These are phyloP conservation scores for Poeciliopsis gracilis DNA, from an alignment of 2,797 vertebrate species.

Conservation along the genomic window DNA sequence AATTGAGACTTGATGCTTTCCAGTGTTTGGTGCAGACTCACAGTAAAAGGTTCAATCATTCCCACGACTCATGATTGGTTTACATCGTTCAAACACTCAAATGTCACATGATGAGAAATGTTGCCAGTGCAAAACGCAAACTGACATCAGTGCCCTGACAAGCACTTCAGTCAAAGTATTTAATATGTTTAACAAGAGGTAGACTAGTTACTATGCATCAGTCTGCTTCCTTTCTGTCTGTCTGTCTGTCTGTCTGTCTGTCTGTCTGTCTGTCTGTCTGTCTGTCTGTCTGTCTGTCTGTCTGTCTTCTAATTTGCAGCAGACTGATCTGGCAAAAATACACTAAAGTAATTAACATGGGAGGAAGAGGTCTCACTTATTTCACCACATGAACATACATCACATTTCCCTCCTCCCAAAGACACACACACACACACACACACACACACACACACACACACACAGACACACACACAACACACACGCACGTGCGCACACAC, in stretches of 20 bases:
- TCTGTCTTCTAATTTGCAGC: conserved; percentile 51
- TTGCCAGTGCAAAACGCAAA: conserved; percentile 19
- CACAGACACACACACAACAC: conserved; percentile 3
- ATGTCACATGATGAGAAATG: conserved; percentile 7
- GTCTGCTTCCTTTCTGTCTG: conserved; percentile 14
- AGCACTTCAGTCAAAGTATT: conserved; percentile 36
- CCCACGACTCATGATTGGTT: conserved; percentile 13
- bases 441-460: conserved; percentile 3
- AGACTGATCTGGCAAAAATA: conserved; percentile 67
- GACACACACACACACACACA: conserved; percentile 2
- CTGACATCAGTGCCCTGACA: conserved; percentile 25
- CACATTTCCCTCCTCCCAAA: conserved; percentile 16
- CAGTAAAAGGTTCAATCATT: background rate
- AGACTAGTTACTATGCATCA: conserved; percentile 36
- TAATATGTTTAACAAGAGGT: conserved; percentile 37
- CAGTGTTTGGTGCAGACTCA: background rate
- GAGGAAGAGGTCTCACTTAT: conserved; percentile 67
- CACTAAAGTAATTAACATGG: conserved; percentile 73
- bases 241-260: conserved; percentile 8
- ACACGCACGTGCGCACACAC: conserved; percentile 14
- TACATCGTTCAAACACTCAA: background rate
- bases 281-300: conserved; percentile 14
- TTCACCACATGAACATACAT: conserved; percentile 65
- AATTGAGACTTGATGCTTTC: background rate
- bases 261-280: conserved; percentile 23